phyloP scores from a whole-genome alignment of 2,888 invertebrate genomes.

The Conops quadrifasciatus region DNA sequence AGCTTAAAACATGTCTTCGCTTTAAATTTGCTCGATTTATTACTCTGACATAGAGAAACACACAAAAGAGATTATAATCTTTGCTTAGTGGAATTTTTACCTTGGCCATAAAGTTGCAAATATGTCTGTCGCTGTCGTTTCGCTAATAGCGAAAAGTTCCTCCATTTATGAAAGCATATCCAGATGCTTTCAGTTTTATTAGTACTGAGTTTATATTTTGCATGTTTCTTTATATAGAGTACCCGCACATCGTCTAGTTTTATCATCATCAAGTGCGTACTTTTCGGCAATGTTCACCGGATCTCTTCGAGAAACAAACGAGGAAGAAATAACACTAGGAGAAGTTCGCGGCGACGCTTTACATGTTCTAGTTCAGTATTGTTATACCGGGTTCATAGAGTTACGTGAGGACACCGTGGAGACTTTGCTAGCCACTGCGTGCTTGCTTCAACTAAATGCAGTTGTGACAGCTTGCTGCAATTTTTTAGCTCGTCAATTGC shows the following conservation, averaged over 20 bases:
- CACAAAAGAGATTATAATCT: no score
- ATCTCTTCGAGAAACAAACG: constrained; percentile 82
- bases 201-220: no score
- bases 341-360: constrained; percentile 88
- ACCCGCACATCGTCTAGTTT: constrained; percentile 85
- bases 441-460: constrained; percentile 83
- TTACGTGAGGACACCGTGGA: constrained; percentile 92
- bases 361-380: constrained; percentile 85
- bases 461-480: constrained; percentile 90
- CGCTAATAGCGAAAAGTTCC: no score
- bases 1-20: no score
- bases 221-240: no score
- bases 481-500: constrained; percentile 82
- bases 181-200: not conserved
- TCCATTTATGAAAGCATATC: not conserved
- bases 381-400: constrained; percentile 83
- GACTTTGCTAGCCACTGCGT: constrained; percentile 85
- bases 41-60: no score
- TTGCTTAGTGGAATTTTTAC: no score
- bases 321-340: constrained; percentile 84
- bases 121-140: no score
- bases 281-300: constrained; percentile 96
- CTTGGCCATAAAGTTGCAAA: no score
- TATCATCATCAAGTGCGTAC: constrained; percentile 92
- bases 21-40: no score